Evolutionary conservation across 2,888 invertebrate species (phyloP).

Genomic region (Spialia ferax): DNA sequence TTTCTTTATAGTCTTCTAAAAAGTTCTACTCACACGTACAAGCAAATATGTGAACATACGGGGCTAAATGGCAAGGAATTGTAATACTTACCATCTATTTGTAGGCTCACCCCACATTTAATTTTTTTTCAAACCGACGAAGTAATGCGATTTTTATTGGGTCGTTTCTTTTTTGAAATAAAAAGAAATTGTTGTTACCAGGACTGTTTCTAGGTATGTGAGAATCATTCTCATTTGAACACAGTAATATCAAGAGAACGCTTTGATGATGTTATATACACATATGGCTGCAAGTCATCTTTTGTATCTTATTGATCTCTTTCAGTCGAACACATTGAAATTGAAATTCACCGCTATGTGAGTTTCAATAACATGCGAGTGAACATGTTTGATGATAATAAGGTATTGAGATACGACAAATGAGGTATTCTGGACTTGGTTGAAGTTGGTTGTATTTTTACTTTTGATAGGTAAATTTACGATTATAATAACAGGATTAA

Average conservation of each 20-base stretch:
- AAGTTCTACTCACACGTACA: constrained; percentile 71
- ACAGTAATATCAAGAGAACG: constrained; percentile 46
- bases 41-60: constrained; percentile 65
- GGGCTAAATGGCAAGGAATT: constrained; percentile 74
- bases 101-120: constrained; percentile 56
- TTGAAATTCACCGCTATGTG: constrained; percentile 36
- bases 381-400: constrained; percentile 30
- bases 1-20: constrained; percentile 79
- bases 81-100: constrained; percentile 69
- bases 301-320: constrained; percentile 38
- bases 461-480: neutral
- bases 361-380: constrained; percentile 32
- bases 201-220: constrained; percentile 49
- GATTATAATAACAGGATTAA: too few species aligned
- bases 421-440: neutral
- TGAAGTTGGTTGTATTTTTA: neutral
- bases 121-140: constrained; percentile 72
- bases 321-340: constrained; percentile 31
- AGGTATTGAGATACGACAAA: constrained; percentile 7
- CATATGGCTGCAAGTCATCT: constrained; percentile 35
- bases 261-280: constrained; percentile 27
- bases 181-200: constrained; percentile 67
- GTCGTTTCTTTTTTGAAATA: constrained; percentile 71
- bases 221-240: constrained; percentile 44
- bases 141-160: constrained; percentile 77